Base-by-base conservation (phyloP, 1,140 invertebrate species). In the Bombus haemorrhoidalis region DNA sequence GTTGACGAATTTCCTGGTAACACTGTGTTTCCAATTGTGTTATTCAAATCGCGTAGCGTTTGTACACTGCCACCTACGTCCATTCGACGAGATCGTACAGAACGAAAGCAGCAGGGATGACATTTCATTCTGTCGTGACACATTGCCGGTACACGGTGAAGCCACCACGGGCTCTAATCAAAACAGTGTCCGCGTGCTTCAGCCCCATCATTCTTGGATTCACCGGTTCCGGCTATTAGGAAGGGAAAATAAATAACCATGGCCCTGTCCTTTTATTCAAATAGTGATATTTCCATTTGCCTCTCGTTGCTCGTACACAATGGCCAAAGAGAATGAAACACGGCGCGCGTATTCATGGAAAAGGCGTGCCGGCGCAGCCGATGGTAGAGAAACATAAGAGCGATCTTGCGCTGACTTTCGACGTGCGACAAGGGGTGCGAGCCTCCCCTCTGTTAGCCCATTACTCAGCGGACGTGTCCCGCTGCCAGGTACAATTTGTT, bases 401-500 rank as follows among this genome's bases (percentile, higher is more conserved):
- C 62, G 85, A 90, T 90, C 87, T 86, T 32, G 85, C 89, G 79
- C 41, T 79, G 89, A 89, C 85, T 89, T 89, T 90, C 87, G 64
- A 74, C 85, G 77, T 43, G 66, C 80, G 76, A 88, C 84, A 86
- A 13, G 32, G 64, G 76, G 81, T 69, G 72, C 64, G 43, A 81
- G 73, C 87, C 88, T 88, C 88, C 88, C 83, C 83, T 75, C 69
- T 57, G 8, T 12, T 80, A 83, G 79, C 81, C 89, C 86, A 91
- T 91, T 91, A 91, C 89, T 91, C 88, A 91, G 84, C 79, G 66
- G 68, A 77, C 84, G 83, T 90, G 89, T 90, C 84, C 87, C 66
- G 84, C 90, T 88, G 89, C 88, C 89, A 86, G 78, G 84, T 90
- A 88, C 90, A 91, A 91, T 91, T 91, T 88, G 89, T 91, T 91